Evolutionary conservation across 2,797 vertebrate genomes (phyloP).

Genomic region (Serranus cabrilla): DNA sequence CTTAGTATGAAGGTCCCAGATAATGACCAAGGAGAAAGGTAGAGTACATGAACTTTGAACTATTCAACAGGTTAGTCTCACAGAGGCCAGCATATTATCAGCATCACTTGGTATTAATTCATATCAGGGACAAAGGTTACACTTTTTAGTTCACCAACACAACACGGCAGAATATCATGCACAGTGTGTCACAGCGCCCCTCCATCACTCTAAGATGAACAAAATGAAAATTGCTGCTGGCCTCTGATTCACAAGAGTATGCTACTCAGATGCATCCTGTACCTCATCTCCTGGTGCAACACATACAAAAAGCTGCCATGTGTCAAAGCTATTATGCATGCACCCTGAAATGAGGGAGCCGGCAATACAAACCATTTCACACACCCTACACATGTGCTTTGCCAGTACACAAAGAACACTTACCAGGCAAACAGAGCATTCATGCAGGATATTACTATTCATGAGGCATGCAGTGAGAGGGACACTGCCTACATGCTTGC

Average conservation of each 20-base stretch:
- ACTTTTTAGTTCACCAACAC: conserved; percentile 31
- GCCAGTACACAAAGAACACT: conserved; percentile 76
- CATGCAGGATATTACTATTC: conserved; percentile 80
- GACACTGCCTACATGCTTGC: conserved; percentile 63
- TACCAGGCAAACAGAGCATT: conserved; percentile 75
- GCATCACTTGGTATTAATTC: neutral
- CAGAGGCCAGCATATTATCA: neutral
- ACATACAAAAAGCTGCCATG: conserved; percentile 46
- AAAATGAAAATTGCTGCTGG: conserved; percentile 40
- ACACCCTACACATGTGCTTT: conserved; percentile 59
- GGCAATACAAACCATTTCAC: conserved; percentile 75
- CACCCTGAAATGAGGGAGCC: conserved; percentile 79
- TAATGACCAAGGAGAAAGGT: neutral
- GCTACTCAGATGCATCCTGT: conserved; percentile 33
- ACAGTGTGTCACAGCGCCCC: conserved; percentile 22
- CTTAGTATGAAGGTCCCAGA: conserved; percentile 1
- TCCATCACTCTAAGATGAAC: conserved; percentile 30
- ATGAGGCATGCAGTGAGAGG: conserved; percentile 73
- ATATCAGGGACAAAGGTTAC: conserved; percentile 1
- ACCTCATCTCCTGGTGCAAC: conserved; percentile 41
- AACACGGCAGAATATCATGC: neutral
- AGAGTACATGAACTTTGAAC: neutral
- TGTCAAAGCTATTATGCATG: conserved; percentile 73
- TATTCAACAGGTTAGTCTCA: conserved; percentile 8
- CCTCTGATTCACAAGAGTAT: conserved; percentile 30